Conservation (phyloP, 2,113 vertebrate species). For the Hippocampus barbouri region DNA sequence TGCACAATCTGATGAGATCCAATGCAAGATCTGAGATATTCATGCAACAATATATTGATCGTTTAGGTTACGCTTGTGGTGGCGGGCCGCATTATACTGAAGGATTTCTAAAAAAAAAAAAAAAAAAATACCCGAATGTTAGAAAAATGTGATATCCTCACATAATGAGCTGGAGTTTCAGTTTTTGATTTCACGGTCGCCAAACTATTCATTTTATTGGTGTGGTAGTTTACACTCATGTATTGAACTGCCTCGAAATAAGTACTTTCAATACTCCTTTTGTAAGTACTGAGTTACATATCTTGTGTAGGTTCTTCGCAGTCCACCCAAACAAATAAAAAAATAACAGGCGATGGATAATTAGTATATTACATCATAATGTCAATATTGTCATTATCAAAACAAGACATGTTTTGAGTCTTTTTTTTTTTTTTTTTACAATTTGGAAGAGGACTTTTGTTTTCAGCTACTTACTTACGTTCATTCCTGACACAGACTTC, state of each 20-base stretch:
- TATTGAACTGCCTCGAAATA: background rate
- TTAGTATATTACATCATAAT: background rate
- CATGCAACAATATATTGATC: background rate
- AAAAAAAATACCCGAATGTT: too few species aligned
- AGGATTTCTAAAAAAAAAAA: background rate
- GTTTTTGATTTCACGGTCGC: background rate
- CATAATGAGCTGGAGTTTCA: background rate
- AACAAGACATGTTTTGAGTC: background rate
- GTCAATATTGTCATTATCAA: background rate
- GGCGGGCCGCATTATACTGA: background rate
- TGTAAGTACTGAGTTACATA: background rate
- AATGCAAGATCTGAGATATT: background rate
- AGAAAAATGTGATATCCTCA: background rate
- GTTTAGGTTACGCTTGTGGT: background rate
- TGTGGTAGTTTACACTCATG: background rate
- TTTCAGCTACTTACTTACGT: constrained; percentile 24
- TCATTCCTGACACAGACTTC: constrained; percentile 50
- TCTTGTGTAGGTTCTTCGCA: background rate
- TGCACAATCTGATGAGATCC: background rate
- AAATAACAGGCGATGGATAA: background rate
- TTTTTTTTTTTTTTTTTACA: background rate
- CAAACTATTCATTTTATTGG: background rate
- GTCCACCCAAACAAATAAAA: too few species aligned
- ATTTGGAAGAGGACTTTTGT: constrained; percentile 19
- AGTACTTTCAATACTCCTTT: background rate